Conservation (phyloP, 2,888 invertebrate genomes). For the Neocrepidodera transversa region DNA sequence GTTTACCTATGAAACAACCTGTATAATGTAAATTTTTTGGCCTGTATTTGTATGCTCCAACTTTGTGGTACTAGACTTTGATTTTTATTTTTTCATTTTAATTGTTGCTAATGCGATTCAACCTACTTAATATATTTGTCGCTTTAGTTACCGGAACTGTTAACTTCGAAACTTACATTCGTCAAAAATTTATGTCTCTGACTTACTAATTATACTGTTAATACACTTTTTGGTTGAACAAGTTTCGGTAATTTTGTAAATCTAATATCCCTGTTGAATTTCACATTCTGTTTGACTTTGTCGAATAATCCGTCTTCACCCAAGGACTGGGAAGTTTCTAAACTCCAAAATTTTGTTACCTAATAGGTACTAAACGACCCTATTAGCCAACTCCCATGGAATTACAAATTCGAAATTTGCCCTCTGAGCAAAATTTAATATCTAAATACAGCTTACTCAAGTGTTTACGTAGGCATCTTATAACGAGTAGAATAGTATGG, state of each 20-base stretch:
- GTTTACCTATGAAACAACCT: no score
- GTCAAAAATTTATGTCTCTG: no score
- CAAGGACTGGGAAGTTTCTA: conserved; percentile 21
- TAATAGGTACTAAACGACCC: conserved; percentile 28
- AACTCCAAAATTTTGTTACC: conserved; percentile 26
- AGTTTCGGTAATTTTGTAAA: conserved; percentile 2
- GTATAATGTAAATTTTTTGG: no score
- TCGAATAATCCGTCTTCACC: conserved; percentile 26
- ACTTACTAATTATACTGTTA: no score
- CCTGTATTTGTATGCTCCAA: no score
- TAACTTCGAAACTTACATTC: no score
- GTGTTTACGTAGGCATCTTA: conserved; percentile 14
- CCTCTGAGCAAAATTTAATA: conserved; percentile 28
- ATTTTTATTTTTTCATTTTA: no score
- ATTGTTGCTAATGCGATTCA: no score
- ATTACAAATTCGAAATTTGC: conserved; percentile 24
- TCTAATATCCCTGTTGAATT: conserved; percentile 13
- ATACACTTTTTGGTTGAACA: neutral
- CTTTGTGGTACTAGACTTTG: no score
- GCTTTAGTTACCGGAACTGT: no score
- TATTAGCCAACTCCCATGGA: conserved; percentile 26
- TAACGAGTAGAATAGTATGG: neutral
- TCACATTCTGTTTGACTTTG: conserved; percentile 27
- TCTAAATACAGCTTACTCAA: conserved; percentile 18
- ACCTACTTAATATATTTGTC: no score